These are phyloP conservation scores for Tribolium madens DNA, from an alignment of 1,140 invertebrate genomes.

Conservation along the genomic window DNA sequence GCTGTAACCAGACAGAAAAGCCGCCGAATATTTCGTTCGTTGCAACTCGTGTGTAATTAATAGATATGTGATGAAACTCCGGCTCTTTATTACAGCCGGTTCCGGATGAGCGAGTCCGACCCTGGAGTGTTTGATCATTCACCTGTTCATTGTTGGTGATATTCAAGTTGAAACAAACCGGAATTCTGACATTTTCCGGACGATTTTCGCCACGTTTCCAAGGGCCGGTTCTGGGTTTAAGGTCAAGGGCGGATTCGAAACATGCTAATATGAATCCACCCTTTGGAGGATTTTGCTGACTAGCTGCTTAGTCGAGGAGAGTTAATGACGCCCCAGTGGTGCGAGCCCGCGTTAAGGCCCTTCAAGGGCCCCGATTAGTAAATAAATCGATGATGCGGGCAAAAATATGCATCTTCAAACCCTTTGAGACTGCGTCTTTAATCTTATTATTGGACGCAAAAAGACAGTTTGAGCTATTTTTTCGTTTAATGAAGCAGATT, in stretches of 20 bases:
- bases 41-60: conserved; percentile 37
- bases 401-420: not conserved
- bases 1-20: not conserved
- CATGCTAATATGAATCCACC: not conserved
- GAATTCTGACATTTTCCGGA: conserved; percentile 20
- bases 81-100: conserved; percentile 2
- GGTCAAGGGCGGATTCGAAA: not conserved
- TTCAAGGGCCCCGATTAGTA: not conserved
- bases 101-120: conserved; percentile 18
- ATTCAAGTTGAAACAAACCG: conserved; percentile 9
- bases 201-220: not conserved
- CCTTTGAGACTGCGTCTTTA: not conserved
- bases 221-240: not conserved
- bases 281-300: not conserved
- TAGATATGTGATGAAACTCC: conserved; percentile 35
- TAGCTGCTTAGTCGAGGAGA: not conserved
- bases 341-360: not conserved
- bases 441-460: not conserved
- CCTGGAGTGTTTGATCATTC: conserved; percentile 29
- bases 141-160: conserved; percentile 35
- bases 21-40: conserved; percentile 10
- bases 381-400: not conserved
- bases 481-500: not conserved
- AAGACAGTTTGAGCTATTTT: not conserved
- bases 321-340: not conserved